phyloP scores from a whole-genome alignment of 2,797 vertebrate genomes.

The Paratrypauchen microcephalus region DNA sequence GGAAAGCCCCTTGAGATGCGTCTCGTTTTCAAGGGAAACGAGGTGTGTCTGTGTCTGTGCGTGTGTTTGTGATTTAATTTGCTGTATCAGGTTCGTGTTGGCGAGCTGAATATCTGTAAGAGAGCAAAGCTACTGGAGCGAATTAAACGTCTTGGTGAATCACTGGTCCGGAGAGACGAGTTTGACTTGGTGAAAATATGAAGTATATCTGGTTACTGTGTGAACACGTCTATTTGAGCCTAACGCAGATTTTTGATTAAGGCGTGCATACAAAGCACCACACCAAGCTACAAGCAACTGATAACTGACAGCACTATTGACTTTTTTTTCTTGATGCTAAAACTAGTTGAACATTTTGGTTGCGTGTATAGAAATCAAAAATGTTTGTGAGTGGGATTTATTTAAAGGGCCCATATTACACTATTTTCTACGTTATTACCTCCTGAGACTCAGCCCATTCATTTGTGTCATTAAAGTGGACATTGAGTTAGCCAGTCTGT shows the following conservation, averaged over 20 bases:
- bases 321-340: too few relatives aligned
- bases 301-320: too few relatives aligned
- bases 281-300: not conserved
- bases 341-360: too few relatives aligned
- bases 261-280: not conserved
- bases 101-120: not conserved
- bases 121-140: not conserved
- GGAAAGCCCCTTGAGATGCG: too few relatives aligned
- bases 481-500: too few relatives aligned
- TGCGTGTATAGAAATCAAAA: too few relatives aligned
- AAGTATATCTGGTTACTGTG: slow-evolving; percentile 13
- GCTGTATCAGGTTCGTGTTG: not conserved
- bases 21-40: too few relatives aligned
- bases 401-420: too few relatives aligned
- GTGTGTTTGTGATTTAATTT: not conserved
- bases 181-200: slow-evolving; percentile 15
- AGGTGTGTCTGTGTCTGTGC: not conserved
- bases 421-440: too few relatives aligned
- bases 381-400: too few relatives aligned
- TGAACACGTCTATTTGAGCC: slow-evolving; percentile 1
- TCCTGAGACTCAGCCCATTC: too few relatives aligned
- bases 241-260: slow-evolving; percentile 3
- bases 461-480: too few relatives aligned
- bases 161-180: slow-evolving; percentile 4
- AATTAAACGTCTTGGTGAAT: slow-evolving; percentile 11